Evolutionary conservation across 2,113 vertebrate genomes (phyloP).

Genomic region (Cynoglossus semilaevis): DNA sequence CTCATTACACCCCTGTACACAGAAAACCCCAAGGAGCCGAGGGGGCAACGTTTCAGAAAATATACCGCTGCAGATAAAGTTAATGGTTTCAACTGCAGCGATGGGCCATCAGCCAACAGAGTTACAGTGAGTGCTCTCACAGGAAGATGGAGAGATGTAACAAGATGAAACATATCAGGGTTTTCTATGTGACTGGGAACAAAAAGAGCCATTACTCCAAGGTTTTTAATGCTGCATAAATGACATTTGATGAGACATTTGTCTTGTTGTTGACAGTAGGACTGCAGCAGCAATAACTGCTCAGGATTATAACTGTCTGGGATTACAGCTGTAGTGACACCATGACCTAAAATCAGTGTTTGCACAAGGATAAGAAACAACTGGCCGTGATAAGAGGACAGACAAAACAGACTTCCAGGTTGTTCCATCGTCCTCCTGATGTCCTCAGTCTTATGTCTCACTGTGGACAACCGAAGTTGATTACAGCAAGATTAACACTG

Average conservation of each 20-base stretch:
- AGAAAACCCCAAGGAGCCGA: neutral
- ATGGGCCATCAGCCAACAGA: slow-evolving; percentile 19
- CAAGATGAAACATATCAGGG: neutral
- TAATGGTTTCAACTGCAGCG: slow-evolving; percentile 46
- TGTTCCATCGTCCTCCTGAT: no score
- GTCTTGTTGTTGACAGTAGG: neutral
- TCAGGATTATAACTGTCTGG: no score
- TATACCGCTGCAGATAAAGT: slow-evolving; percentile 46
- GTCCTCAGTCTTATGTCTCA: no score
- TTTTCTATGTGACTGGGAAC: slow-evolving; percentile 1
- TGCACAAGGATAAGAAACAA: slow-evolving; percentile 5
- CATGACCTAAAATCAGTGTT: slow-evolving; percentile 35
- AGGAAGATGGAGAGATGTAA: neutral
- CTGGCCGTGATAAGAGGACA: slow-evolving; percentile 11
- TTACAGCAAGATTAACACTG: slow-evolving; percentile 31
- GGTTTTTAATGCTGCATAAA: neutral
- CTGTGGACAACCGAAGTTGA: slow-evolving; percentile 33
- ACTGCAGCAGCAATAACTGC: no score
- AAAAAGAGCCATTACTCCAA: slow-evolving; percentile 7
- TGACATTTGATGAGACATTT: neutral
- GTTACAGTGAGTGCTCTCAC: slow-evolving; percentile 5
- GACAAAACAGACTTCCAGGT: slow-evolving; percentile 13
- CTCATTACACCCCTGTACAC: neutral
- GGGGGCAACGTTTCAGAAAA: slow-evolving; percentile 15
- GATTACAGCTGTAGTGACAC: slow-evolving; percentile 31